Conservation (phyloP, 2,797 vertebrate species). For the Danionella dracula region DNA sequence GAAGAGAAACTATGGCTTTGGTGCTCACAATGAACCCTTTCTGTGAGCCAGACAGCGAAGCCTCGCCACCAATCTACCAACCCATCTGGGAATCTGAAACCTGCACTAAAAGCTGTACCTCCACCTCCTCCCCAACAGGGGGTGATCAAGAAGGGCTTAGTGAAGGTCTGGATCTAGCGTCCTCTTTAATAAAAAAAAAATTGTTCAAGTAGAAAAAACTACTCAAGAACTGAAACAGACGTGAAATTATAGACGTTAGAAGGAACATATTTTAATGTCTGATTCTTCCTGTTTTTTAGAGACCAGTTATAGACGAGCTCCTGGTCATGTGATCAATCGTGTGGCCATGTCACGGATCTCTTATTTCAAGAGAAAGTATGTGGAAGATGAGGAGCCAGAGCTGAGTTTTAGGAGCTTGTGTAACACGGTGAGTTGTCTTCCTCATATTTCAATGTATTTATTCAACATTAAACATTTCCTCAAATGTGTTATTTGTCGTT, state of each 20-base stretch:
- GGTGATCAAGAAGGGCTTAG: conserved; percentile 48
- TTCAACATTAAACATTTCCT: too few relatives aligned
- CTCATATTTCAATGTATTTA: too few relatives aligned
- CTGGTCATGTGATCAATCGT: conserved; percentile 82
- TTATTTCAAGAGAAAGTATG: conserved; percentile 95
- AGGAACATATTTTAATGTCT: too few relatives aligned
- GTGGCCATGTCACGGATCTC: conserved; percentile 84
- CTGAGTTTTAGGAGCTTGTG: conserved; percentile 84
- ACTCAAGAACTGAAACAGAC: too few relatives aligned
- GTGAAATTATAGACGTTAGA: too few relatives aligned
- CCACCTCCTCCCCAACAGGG: conserved; percentile 52
- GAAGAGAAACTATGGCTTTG: conserved; percentile 83
- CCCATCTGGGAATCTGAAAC: conserved; percentile 81
- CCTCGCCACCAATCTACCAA: conserved; percentile 75
- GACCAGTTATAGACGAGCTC: conserved; percentile 78
- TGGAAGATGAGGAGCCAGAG: conserved; percentile 86
- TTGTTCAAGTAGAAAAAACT: too few relatives aligned
- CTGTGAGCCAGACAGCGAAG: conserved; percentile 82
- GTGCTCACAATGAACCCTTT: conserved; percentile 94
- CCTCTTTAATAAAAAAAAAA: background rate
- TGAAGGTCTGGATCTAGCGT: conserved; percentile 43
- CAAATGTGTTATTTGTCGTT: too few relatives aligned
- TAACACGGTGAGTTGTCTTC: conserved; percentile 77
- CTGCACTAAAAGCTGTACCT: conserved; percentile 69
- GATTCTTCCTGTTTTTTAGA: conserved; percentile 64